Evolutionary conservation across 2,113 vertebrate genomes (phyloP).

Genomic region (Gulo gulo): DNA sequence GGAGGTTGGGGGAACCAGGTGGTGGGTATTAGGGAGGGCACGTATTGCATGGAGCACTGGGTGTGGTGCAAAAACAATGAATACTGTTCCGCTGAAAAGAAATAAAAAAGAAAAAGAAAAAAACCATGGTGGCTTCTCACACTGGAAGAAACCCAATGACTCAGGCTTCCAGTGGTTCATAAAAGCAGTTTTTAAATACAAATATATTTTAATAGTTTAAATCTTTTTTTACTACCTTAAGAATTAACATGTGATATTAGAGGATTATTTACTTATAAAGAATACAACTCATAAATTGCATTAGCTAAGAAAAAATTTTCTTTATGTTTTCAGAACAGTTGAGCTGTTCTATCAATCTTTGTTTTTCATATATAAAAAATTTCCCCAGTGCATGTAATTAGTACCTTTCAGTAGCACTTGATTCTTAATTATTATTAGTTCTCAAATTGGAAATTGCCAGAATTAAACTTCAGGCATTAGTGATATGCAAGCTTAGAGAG

Average conservation of each 20-base stretch:
- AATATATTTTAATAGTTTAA: not conserved
- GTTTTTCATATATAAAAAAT: not conserved
- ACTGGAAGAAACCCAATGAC: not conserved
- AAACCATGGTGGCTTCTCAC: not conserved
- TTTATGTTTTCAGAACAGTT: not conserved
- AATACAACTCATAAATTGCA: not conserved
- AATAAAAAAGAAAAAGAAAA: no score
- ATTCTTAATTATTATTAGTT: not conserved
- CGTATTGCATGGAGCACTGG: no score
- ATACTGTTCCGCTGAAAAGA: no score
- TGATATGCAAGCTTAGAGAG: not conserved
- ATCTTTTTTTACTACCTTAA: not conserved
- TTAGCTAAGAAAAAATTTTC: not conserved
- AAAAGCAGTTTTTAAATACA: not conserved
- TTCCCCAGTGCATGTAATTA: not conserved
- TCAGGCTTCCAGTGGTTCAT: not conserved
- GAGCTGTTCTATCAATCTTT: not conserved
- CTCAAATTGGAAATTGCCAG: not conserved
- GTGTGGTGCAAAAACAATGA: no score
- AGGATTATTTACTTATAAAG: not conserved
- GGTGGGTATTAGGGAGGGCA: no score
- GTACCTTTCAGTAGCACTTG: not conserved
- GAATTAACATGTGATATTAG: not conserved
- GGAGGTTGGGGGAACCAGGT: no score
- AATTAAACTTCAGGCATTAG: not conserved